Evolutionary conservation across 1,140 invertebrate species (phyloP).

Genomic region (Piezodorus guildinii): DNA sequence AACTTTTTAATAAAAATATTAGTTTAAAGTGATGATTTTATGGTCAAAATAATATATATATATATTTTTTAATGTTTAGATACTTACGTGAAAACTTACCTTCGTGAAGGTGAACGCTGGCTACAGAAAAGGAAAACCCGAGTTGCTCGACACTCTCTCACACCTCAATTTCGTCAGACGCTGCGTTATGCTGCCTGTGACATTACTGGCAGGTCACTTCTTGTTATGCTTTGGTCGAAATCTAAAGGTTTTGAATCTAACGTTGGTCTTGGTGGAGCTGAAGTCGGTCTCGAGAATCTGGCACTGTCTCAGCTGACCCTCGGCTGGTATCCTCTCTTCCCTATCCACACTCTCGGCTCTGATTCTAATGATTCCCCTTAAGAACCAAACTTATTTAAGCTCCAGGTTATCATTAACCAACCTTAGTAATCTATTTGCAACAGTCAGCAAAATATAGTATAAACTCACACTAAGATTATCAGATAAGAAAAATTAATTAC

Average conservation of each 20-base stretch:
- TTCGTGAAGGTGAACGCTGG: conserved; percentile 74
- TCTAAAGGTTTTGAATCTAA: conserved; percentile 79
- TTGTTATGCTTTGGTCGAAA: conserved; percentile 83
- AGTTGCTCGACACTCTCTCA: conserved; percentile 60
- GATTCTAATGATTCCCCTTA: conserved; percentile 55
- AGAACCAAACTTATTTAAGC: background rate
- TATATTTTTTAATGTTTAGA: conserved; percentile 40
- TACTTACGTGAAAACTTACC: conserved; percentile 88
- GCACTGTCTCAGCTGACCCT: conserved; percentile 62
- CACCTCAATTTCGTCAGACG: conserved; percentile 76
- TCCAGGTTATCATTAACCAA: too few species aligned
- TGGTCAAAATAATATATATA: too few species aligned
- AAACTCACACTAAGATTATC: too few species aligned
- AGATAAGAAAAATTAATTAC: too few species aligned
- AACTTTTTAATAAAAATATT: too few species aligned
- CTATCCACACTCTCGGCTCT: conserved; percentile 56
- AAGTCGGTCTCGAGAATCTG: conserved; percentile 67
- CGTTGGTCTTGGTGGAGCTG: conserved; percentile 71
- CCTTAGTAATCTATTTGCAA: too few species aligned
- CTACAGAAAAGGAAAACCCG: conserved; percentile 84
- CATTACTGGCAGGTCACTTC: conserved; percentile 66
- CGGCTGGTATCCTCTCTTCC: conserved; percentile 83
- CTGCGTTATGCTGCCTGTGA: conserved; percentile 76
- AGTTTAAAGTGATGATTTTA: too few species aligned
- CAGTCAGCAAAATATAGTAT: too few species aligned